Evolutionary conservation across 1,140 invertebrate genomes (phyloP), one percentile per base, ranked within the genome.

Genomic region (Tribolium madens): DNA sequence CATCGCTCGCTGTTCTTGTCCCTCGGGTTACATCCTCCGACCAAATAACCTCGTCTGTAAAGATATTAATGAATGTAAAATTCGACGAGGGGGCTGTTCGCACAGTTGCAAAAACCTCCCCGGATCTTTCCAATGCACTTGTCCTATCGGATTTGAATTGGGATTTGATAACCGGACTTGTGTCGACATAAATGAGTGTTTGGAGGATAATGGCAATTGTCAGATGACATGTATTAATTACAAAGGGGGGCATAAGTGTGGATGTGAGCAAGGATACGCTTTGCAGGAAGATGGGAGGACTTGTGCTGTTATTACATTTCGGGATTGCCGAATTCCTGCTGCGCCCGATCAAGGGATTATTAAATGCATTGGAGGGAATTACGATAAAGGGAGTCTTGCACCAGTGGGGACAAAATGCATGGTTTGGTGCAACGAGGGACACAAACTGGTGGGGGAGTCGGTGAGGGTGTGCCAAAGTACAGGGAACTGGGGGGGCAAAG

Each of bases 51-150:
- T 81, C 68, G 84, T 80, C 17, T 89, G 88, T 78, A 78, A 87
- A 81, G 92, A 94, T 85, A 88, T 93, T 75, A 89, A 94, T 81
- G 92, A 94, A 84, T 94, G 93, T 84, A 80, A 81, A 4, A 81
- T 86, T 2, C 87, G 89, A 78, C 93, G 93, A 83, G 92, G 91
- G 0, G 91, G 90, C 0, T 94, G 93, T 83, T 89, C 89, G 42
- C 89, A 91, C 78, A 85, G 89, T 3, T 94, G 93, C 84, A 86
- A 91, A 68, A 93, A 94, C 81, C 89, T 90, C 6, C 88, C 90
- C 9, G 93, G 92, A 31, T 90, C 87, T 17, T 90, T 78, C 42
- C 68, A 82, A 73, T 94, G 89, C 64, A 18, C 73, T 2, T 92
- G 91, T 85, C 91, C 90, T 1, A 12, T 76, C 7, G 88, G 86